phyloP scores from a whole-genome alignment of 2,797 vertebrate genomes.

The Sebastes nivosus region DNA sequence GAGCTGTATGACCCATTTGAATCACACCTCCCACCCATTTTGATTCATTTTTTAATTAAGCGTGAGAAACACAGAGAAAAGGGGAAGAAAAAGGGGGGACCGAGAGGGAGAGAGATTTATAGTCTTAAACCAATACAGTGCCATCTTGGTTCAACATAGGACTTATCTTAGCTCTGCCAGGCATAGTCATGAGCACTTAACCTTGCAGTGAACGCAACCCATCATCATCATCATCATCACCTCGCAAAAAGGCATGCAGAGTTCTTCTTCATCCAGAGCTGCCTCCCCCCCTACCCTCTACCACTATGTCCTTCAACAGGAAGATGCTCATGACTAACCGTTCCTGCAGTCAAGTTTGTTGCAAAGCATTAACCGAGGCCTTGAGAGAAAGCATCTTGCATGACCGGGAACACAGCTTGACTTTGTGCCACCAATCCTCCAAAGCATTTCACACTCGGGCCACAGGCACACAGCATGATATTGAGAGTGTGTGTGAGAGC shows the following conservation, averaged over 20 bases:
- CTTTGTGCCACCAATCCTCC: constrained; percentile 9
- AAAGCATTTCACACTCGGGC: constrained; percentile 11
- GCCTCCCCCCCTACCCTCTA: not conserved
- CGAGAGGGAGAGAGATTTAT: constrained; percentile 59
- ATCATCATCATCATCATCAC: constrained; percentile 71
- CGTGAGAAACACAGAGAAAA: constrained; percentile 64
- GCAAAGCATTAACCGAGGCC: constrained; percentile 33
- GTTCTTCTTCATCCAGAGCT: constrained; percentile 30
- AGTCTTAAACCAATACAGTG: constrained; percentile 63
- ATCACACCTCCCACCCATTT: constrained; percentile 76
- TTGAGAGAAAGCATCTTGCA: constrained; percentile 34
- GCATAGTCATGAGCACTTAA: constrained; percentile 80
- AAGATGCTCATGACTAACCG: constrained; percentile 41
- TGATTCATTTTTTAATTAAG: constrained; percentile 84
- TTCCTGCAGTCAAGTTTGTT: constrained; percentile 28
- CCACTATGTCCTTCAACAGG: constrained; percentile 53
- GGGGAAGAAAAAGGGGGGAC: constrained; percentile 37
- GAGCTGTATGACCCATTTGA: constrained; percentile 76
- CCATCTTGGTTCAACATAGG: constrained; percentile 71
- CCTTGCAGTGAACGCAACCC: constrained; percentile 78
- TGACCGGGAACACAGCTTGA: constrained; percentile 4
- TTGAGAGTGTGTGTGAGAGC: constrained; percentile 7
- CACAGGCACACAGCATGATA: constrained; percentile 25
- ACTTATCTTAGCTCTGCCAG: constrained; percentile 83
- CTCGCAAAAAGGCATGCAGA: constrained; percentile 42